A percentile compares a stretch with the other conserved stretches of the same genome.
Conservation (phyloP, 2,113 vertebrate genomes). For the Xiphorhynchus elegans region DNA sequence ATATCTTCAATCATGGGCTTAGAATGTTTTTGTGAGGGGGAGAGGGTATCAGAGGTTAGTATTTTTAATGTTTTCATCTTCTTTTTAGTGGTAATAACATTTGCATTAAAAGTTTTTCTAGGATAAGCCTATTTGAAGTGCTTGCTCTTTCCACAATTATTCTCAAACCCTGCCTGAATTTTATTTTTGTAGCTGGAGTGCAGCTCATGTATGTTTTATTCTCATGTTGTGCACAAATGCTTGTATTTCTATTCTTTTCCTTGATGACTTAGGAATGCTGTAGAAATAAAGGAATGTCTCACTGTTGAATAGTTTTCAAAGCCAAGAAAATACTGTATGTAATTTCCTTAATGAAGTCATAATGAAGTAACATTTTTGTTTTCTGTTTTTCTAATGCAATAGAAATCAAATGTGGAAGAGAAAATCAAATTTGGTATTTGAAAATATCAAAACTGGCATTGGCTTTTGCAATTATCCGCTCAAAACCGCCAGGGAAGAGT, state of each 20-base stretch:
- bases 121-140: not conserved
- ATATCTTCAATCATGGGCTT: not conserved
- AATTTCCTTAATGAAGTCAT: not conserved
- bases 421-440: constrained; percentile 66
- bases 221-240: not conserved
- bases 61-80: not conserved
- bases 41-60: not conserved
- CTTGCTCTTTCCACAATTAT: not conserved
- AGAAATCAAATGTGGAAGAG: constrained; percentile 46
- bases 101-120: not conserved
- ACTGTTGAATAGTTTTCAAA: constrained; percentile 14
- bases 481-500: constrained; percentile 77
- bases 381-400: not conserved
- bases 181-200: not conserved
- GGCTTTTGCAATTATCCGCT: constrained; percentile 85
- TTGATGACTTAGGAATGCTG: not conserved
- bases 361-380: not conserved
- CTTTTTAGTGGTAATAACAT: not conserved
- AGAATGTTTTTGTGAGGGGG: not conserved
- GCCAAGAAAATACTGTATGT: not conserved
- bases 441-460: constrained; percentile 79
- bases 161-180: not conserved
- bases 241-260: not conserved
- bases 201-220: constrained; percentile 12
- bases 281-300: constrained; percentile 15